Conservation (phyloP, 2,113 vertebrate genomes). For the Osmerus eperlanus region DNA sequence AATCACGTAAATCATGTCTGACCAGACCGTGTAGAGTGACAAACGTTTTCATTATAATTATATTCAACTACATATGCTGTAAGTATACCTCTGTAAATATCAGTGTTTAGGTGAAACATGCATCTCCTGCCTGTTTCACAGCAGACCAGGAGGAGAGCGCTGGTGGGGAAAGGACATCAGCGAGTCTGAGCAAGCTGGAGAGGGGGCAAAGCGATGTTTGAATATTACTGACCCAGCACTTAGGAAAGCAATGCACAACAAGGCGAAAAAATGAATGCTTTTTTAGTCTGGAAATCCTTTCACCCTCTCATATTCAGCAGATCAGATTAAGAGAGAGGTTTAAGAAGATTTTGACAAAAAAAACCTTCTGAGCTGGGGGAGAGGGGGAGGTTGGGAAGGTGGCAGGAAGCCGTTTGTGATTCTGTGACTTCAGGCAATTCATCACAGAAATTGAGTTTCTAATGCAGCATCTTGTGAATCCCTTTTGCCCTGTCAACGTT, state of each 20-base stretch:
- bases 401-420: conserved; percentile 92
- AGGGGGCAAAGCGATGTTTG: conserved; percentile 83
- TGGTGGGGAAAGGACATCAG: conserved; percentile 53
- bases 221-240: conserved; percentile 99
- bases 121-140: no score
- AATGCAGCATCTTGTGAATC: conserved; percentile 99
- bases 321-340: conserved; percentile 99
- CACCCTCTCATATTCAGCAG: conserved; percentile 97
- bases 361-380: conserved; percentile 88
- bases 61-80: no score
- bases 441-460: conserved; percentile 99
- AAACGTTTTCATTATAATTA: no score
- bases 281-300: conserved; percentile 97
- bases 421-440: conserved; percentile 98
- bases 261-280: conserved; percentile 94
- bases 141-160: neutral
- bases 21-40: no score
- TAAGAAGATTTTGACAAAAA: conserved; percentile 98
- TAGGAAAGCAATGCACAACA: conserved; percentile 95
- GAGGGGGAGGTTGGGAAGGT: conserved; percentile 80
- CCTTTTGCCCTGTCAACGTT: conserved; percentile 99
- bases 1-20: neutral
- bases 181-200: conserved; percentile 50
- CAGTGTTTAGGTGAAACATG: no score
- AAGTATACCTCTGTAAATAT: no score